Conservation (phyloP, 2,797 vertebrate genomes). For the Esox lucius region DNA sequence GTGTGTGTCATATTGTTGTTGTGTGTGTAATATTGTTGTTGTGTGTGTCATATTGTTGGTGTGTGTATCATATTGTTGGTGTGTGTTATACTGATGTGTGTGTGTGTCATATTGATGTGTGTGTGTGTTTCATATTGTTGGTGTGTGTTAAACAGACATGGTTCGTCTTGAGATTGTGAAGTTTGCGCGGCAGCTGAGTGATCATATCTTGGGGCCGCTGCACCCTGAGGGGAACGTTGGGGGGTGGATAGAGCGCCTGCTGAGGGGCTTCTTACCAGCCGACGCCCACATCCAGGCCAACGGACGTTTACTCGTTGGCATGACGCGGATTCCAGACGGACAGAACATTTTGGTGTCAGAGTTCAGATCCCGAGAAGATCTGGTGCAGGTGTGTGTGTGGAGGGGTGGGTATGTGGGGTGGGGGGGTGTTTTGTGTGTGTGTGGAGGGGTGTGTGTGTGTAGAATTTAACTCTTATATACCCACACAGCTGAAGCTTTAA, state of each 20-base stretch:
- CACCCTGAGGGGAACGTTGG: constrained; percentile 78
- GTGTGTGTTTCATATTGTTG: too few species aligned
- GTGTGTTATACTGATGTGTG: too few species aligned
- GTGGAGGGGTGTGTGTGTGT: too few species aligned
- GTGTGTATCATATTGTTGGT: too few species aligned
- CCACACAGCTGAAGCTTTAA: too few species aligned
- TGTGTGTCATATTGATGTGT: too few species aligned
- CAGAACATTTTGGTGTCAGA: constrained; percentile 78
- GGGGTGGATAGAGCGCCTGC: constrained; percentile 65
- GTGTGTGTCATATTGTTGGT: too few species aligned
- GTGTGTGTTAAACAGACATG: too few species aligned
- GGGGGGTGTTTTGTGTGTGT: too few species aligned
- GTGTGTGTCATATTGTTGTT: too few species aligned
- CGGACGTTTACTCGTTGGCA: constrained; percentile 78
- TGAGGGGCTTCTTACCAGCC: constrained; percentile 71
- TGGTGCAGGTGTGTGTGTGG: constrained; percentile 75
- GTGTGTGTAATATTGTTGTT: too few species aligned
- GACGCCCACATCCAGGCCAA: constrained; percentile 80
- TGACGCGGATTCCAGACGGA: constrained; percentile 79
- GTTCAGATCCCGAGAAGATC: constrained; percentile 84
- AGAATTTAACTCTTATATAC: too few species aligned
- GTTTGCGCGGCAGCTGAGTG: constrained; percentile 68
- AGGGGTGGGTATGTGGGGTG: neutral
- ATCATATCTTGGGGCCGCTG: constrained; percentile 78
- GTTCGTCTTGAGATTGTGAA: constrained; percentile 70